A percentile compares a stretch with the other conserved stretches of the same genome.
These are phyloP conservation scores for Hemicordylus capensis DNA, from an alignment of 2,113 vertebrate species.

Conservation along the genomic window DNA sequence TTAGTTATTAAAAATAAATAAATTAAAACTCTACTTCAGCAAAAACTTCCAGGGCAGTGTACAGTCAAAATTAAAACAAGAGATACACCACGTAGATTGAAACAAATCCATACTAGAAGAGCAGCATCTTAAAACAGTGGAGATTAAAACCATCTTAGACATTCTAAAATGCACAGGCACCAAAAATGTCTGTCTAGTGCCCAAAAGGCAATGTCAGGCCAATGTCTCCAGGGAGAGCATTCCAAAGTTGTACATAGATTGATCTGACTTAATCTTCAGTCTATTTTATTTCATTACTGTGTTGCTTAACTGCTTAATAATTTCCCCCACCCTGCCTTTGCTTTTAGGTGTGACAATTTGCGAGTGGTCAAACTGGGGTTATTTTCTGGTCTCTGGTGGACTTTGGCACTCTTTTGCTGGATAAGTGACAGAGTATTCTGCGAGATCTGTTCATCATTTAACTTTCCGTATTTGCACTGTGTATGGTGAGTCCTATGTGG, in stretches of 20 bases:
- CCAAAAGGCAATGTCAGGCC: too few species aligned
- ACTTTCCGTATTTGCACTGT: slow-evolving; percentile 96
- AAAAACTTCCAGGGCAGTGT: too few species aligned
- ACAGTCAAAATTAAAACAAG: too few species aligned
- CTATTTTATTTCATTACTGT: neutral
- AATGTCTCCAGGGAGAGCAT: too few species aligned
- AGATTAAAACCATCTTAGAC: too few species aligned
- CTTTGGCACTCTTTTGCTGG: slow-evolving; percentile 93
- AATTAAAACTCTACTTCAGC: too few species aligned
- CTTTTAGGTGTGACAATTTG: slow-evolving; percentile 92
- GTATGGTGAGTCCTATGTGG: slow-evolving; percentile 84
- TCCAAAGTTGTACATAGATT: neutral
- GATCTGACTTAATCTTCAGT: neutral
- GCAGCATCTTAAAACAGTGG: too few species aligned
- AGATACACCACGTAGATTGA: too few species aligned
- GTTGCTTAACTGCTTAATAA: neutral
- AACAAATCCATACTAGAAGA: too few species aligned
- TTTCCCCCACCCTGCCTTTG: slow-evolving; percentile 11
- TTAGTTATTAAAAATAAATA: too few species aligned
- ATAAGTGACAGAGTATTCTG: slow-evolving; percentile 95
- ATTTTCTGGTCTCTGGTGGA: slow-evolving; percentile 96
- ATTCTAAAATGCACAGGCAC: too few species aligned
- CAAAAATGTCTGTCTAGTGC: too few species aligned
- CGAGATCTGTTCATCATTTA: slow-evolving; percentile 93
- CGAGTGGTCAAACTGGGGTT: slow-evolving; percentile 95